Evolutionary conservation across 2,888 invertebrate species (phyloP).

Genomic region (Eupithecia centaureata): DNA sequence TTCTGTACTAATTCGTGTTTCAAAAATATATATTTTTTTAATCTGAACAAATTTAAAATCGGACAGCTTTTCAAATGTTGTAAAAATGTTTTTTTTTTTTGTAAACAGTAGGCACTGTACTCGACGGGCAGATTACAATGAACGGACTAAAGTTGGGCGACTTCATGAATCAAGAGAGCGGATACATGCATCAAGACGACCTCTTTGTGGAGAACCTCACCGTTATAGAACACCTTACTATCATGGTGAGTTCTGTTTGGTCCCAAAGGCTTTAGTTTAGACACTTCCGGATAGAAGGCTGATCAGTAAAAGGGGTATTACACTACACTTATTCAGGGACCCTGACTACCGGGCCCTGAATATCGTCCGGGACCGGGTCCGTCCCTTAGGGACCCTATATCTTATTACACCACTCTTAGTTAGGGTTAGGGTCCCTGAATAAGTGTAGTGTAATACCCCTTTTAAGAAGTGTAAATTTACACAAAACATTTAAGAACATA

Average conservation of each 20-base stretch:
- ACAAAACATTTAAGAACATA: too few relatives aligned
- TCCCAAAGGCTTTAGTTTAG: too few relatives aligned
- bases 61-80: not conserved
- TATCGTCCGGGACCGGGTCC: too few relatives aligned
- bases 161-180: conserved; percentile 92
- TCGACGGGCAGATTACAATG: conserved; percentile 92
- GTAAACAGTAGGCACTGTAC: conserved; percentile 85
- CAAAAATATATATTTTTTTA: not conserved
- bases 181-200: conserved; percentile 96
- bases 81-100: not conserved
- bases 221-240: conserved; percentile 93
- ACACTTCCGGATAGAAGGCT: too few relatives aligned
- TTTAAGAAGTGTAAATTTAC: too few relatives aligned
- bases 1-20: not conserved
- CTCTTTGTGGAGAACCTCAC: conserved; percentile 93
- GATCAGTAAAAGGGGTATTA: too few relatives aligned
- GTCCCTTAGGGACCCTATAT: too few relatives aligned
- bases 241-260: conserved; percentile 88
- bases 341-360: too few relatives aligned
- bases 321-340: too few relatives aligned
- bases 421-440: too few relatives aligned
- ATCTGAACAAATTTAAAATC: not conserved
- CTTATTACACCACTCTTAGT: too few relatives aligned
- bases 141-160: conserved; percentile 89
- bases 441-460: too few relatives aligned